phyloP scores from a whole-genome alignment of 2,888 invertebrate species.

The Vannuccia rotundouncinata region DNA sequence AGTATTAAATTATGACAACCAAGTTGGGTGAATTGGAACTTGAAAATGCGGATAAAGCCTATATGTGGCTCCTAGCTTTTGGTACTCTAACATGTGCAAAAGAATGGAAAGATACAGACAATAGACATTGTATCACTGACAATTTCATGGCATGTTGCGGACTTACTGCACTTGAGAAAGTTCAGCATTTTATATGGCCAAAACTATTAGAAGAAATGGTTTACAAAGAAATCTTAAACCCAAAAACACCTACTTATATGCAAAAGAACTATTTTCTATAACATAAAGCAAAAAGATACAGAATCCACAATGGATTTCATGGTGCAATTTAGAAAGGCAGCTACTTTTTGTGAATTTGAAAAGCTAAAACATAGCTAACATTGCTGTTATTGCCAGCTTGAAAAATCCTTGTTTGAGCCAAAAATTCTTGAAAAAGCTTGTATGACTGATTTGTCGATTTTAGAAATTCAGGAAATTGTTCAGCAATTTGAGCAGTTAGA shows the following conservation, averaged over 20 bases:
- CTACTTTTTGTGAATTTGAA: neutral
- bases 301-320: conserved; percentile 17
- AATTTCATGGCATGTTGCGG: conserved; percentile 1
- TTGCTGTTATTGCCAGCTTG: neutral
- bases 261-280: conserved; percentile 19
- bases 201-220: neutral
- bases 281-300: conserved; percentile 16
- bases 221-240: conserved; percentile 18
- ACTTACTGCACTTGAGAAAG: neutral
- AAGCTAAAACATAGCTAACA: conserved; percentile 4
- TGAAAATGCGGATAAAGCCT: conserved; percentile 6
- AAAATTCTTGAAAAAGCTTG: conserved; percentile 14
- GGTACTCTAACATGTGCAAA: neutral
- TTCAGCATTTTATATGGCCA: conserved; percentile 3
- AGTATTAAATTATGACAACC: conserved; percentile 21
- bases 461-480: neutral
- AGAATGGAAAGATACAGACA: neutral
- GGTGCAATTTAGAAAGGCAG: neutral
- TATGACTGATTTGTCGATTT: conserved; percentile 2
- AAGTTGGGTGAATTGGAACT: conserved; percentile 19
- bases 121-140: neutral
- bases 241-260: conserved; percentile 10
- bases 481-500: conserved; percentile 13
- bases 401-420: neutral
- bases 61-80: conserved; percentile 3